Conservation (phyloP, 1,140 invertebrate species). For the Drosophila paulistorum region DNA sequence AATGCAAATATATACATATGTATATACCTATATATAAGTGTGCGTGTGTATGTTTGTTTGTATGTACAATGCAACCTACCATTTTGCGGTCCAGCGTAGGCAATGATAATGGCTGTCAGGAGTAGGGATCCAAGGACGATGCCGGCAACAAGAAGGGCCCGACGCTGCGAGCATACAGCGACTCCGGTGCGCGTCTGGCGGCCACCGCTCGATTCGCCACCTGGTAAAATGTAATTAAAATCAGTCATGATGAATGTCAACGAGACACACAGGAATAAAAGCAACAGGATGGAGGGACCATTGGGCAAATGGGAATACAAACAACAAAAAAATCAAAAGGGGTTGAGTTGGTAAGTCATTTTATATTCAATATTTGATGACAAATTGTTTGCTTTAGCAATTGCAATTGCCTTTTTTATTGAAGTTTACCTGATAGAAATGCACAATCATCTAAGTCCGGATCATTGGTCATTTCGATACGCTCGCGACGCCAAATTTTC, state of each 20-base stretch:
- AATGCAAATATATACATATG: constrained; percentile 50
- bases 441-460: constrained; percentile 96
- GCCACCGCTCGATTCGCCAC: constrained; percentile 88
- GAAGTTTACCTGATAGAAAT: constrained; percentile 91
- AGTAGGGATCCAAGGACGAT: constrained; percentile 91
- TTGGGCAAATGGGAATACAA: no score
- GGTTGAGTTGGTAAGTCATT: constrained; percentile 19
- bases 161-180: constrained; percentile 93
- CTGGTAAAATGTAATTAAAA: constrained; percentile 83
- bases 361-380: constrained; percentile 43
- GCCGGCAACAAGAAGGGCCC: constrained; percentile 91
- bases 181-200: constrained; percentile 90
- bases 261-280: constrained; percentile 3
- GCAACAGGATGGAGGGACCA: not conserved
- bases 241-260: constrained; percentile 9
- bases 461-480: constrained; percentile 86
- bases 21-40: constrained; percentile 29
- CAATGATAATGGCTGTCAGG: constrained; percentile 92
- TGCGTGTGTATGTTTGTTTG: not conserved
- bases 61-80: constrained; percentile 70
- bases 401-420: constrained; percentile 26
- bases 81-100: constrained; percentile 91
- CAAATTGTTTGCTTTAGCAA: constrained; percentile 35
- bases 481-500: constrained; percentile 83
- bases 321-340: constrained; percentile 59